Conservation (phyloP, 2,888 invertebrate species). For the Aphrophora alni region DNA sequence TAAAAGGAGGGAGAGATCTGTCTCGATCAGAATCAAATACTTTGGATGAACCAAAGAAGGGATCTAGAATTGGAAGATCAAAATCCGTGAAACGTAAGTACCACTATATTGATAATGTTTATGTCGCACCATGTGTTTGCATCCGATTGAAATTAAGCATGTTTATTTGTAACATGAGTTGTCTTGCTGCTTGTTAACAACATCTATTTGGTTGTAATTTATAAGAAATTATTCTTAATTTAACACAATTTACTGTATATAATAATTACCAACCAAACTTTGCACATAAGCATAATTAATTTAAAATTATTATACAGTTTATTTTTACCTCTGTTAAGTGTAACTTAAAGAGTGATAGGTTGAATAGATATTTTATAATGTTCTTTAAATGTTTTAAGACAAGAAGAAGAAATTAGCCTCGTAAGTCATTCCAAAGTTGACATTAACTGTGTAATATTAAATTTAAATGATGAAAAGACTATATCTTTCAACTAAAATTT, state of each 20-base stretch:
- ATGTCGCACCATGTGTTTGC: neutral
- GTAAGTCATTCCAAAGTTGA: too few relatives aligned
- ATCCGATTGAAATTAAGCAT: neutral
- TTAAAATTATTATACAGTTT: too few relatives aligned
- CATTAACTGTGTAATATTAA: too few relatives aligned
- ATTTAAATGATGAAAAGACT: too few relatives aligned
- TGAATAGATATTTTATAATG: too few relatives aligned
- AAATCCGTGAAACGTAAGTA: conserved; percentile 57
- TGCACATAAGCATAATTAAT: neutral
- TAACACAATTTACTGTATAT: neutral
- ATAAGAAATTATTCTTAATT: neutral
- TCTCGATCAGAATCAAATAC: neutral
- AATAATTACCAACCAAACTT: neutral
- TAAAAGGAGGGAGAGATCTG: neutral
- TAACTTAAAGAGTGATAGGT: too few relatives aligned
- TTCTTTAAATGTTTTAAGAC: too few relatives aligned
- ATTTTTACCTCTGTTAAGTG: too few relatives aligned
- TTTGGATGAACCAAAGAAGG: conserved; percentile 30
- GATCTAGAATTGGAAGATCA: conserved; percentile 55
- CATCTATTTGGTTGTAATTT: neutral
- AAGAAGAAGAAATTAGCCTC: too few relatives aligned
- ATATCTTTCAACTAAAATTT: too few relatives aligned
- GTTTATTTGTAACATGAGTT: neutral
- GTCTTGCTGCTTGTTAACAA: neutral
- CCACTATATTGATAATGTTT: neutral